Base-by-base conservation (phyloP, 2,797 vertebrate genomes). In the Chelmon rostratus region DNA sequence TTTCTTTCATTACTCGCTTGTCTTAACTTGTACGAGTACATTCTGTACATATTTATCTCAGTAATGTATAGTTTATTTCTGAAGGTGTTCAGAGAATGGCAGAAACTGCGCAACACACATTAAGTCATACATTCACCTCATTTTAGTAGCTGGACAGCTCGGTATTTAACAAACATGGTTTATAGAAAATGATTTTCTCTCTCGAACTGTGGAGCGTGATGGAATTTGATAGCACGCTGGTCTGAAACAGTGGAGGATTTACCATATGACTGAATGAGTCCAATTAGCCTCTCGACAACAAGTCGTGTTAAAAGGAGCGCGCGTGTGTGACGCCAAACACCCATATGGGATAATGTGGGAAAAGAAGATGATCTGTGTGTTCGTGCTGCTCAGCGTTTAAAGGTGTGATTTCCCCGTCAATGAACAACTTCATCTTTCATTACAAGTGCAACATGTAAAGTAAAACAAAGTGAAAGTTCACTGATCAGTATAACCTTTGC, bases 161-260 rank as follows among this genome's bases (percentile, higher is more conserved):
- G 63, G 71, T 81, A 70, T 73, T 67, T 73, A 81, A 76, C 81
- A 86, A 88, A 87, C 73, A 84, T 79, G 69, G 90, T 89, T 91
- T 82, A 83, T 77, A 83, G 80, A 71, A 83, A 89, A 86, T 69
- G 61, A 81, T 86, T 89, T 89, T 82, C 80, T 70, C 73, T 40
- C 53, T 69, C 49, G 3, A 50, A 59, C 79, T 56, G 35, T 83
- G 81, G 84, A 58, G 73, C n/a, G 21, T 78, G 35, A 80, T 79
- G 54, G 78, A 73, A 87, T 81, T 59, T 86, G 73, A 87, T 78
- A 66, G 61, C 81, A 53, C 50, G 9, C 74, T 62, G 52, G 68
- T 83, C 57, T 78, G 42, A 69, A 65, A 71, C 72, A 81, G 61
- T 52, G n/a, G 21, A 79, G 58, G 62, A 59, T 66, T 71, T 19